Percentiles rank a stretch among this genome's conserved stretches.
Evolutionary conservation across 2,113 vertebrate genomes (phyloP).

Genomic region (Pachypanchax playfairii): DNA sequence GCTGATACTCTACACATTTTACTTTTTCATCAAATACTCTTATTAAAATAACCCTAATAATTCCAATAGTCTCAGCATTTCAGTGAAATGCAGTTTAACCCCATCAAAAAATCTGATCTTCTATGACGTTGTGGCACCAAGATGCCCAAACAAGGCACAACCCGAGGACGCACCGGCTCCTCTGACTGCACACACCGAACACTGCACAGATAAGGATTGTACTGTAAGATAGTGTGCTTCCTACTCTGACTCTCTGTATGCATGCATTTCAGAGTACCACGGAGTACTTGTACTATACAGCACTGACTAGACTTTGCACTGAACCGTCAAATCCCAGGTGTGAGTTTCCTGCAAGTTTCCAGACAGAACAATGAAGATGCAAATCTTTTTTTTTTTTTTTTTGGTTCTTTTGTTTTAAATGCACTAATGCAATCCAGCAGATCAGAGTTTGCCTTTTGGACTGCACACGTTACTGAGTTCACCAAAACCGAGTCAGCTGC

Average conservation of each 20-base stretch:
- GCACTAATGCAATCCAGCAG: conserved; percentile 75
- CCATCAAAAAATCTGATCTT: conserved; percentile 26
- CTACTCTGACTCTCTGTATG: conserved; percentile 78
- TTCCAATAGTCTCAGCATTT: conserved; percentile 49
- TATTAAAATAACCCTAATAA: conserved; percentile 14
- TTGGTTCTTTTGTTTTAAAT: conserved; percentile 63
- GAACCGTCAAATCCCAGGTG: conserved; percentile 70
- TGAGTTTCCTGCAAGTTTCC: conserved; percentile 22
- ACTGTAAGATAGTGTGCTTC: conserved; percentile 78
- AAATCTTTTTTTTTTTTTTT: conserved; percentile 47
- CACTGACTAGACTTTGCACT: conserved; percentile 82
- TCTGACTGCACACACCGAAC: conserved; percentile 59
- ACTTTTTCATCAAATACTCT: conserved; percentile 34
- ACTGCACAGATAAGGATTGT: conserved; percentile 77
- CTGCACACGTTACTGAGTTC: conserved; percentile 47
- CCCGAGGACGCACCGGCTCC: conserved; percentile 47
- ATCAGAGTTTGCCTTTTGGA: conserved; percentile 70
- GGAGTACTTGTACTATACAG: conserved; percentile 76
- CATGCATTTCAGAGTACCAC: conserved; percentile 77
- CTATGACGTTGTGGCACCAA: conserved; percentile 32
- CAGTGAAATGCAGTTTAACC: conserved; percentile 61
- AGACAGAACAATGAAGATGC: conserved; percentile 41
- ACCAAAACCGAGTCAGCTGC: conserved; percentile 69
- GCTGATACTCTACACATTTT: conserved; percentile 59
- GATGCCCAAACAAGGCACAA: conserved; percentile 52